phyloP scores from a whole-genome alignment of 2,888 invertebrate species.

The Strigamia maritima region DNA sequence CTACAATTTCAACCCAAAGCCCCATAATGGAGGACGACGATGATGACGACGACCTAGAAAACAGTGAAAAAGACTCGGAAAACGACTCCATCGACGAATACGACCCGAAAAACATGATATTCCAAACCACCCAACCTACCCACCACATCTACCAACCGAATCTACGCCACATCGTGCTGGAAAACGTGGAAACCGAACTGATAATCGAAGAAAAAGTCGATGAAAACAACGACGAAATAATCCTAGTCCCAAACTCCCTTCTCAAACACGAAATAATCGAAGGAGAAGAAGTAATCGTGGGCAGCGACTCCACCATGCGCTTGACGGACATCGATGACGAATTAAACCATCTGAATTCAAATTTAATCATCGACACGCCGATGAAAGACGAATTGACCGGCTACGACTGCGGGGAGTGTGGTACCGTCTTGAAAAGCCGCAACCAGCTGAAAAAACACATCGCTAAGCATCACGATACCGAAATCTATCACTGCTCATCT shows the following conservation, averaged over 20 bases:
- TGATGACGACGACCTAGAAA: conserved; percentile 17
- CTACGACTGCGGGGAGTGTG: conserved; percentile 55
- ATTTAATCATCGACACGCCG: conserved; percentile 44
- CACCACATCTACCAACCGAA: no score
- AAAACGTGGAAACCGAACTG: conserved; percentile 42
- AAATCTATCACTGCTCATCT: conserved; percentile 45
- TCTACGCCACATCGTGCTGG: background rate
- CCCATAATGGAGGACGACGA: no score
- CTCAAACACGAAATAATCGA: conserved; percentile 45
- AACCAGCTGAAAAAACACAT: no score
- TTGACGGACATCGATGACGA: background rate
- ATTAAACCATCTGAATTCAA: background rate
- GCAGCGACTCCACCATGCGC: conserved; percentile 41
- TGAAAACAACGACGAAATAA: conserved; percentile 44
- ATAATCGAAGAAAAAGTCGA: conserved; percentile 43
- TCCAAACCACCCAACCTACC: no score
- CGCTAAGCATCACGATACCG: conserved; percentile 34
- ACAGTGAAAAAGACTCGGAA: background rate
- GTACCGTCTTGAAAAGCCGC: conserved; percentile 51
- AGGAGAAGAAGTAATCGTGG: conserved; percentile 44
- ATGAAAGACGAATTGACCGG: conserved; percentile 45
- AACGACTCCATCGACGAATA: background rate
- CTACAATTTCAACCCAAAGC: no score
- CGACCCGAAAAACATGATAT: no score
- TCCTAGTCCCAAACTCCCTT: conserved; percentile 44